These are phyloP conservation scores for Botia almorhae DNA, from an alignment of 2,797 vertebrate species.

Conservation along the genomic window DNA sequence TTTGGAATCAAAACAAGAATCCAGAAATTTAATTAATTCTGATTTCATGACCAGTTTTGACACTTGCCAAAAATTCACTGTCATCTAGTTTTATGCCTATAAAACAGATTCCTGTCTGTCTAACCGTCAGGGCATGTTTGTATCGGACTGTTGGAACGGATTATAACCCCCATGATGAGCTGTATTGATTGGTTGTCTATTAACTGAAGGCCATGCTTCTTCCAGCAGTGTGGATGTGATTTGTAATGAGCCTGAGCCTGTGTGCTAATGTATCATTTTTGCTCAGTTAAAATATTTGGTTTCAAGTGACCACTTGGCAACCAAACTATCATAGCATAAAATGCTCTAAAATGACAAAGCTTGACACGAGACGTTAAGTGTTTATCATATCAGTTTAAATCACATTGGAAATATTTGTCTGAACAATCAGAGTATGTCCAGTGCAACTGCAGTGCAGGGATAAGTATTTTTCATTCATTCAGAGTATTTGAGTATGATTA, in stretches of 20 bases:
- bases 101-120: constrained; percentile 4
- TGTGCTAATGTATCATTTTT: neutral
- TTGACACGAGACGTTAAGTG: no score
- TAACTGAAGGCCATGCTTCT: constrained; percentile 28
- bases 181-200: constrained; percentile 49
- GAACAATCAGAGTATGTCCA: no score
- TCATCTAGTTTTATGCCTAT: constrained; percentile 52
- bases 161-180: constrained; percentile 43
- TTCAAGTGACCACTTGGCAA: no score
- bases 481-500: neutral
- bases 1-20: constrained; percentile 4
- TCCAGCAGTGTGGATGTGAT: constrained; percentile 31
- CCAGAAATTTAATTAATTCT: constrained; percentile 69
- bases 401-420: no score
- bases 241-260: constrained; percentile 30
- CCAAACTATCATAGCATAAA: no score
- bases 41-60: constrained; percentile 71
- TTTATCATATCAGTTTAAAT: no score
- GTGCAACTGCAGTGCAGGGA: no score
- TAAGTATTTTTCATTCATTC: neutral
- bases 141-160: constrained; percentile 12
- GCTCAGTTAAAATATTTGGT: no score
- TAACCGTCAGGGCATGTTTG: constrained; percentile 18
- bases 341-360: no score
- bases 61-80: constrained; percentile 64